These are phyloP conservation scores for Pseudobourletiella spinata DNA, from an alignment of 1,140 invertebrate species.

Conservation along the genomic window DNA sequence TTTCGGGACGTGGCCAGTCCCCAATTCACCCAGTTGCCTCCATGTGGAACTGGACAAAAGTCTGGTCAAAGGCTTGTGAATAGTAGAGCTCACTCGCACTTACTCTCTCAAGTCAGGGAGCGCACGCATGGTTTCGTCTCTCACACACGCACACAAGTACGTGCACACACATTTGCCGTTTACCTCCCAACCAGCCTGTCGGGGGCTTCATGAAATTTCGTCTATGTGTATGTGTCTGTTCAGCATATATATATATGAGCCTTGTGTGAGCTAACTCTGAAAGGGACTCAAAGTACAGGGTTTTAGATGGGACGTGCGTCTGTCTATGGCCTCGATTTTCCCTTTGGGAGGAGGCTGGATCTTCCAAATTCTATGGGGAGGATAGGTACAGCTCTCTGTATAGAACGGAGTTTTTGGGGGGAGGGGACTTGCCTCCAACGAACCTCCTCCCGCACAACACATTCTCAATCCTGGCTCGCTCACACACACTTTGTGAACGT, in stretches of 20 bases:
- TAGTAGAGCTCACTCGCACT: too few relatives aligned
- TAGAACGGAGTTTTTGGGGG: slow-evolving; percentile 19
- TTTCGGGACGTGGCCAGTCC: too few relatives aligned
- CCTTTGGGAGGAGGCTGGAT: slow-evolving; percentile 10
- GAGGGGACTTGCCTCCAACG: slow-evolving; percentile 10
- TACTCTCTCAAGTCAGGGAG: too few relatives aligned
- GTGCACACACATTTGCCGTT: neutral
- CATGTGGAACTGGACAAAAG: too few relatives aligned
- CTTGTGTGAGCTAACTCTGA: too few relatives aligned
- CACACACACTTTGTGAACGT: too few relatives aligned
- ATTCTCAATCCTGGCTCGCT: too few relatives aligned
- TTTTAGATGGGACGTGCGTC: slow-evolving; percentile 8
- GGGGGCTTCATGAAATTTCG: slow-evolving; percentile 20
- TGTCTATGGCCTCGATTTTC: slow-evolving; percentile 10
- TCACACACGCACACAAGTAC: too few relatives aligned
- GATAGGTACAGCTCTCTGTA: neutral
- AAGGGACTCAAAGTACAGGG: slow-evolving; percentile 21
- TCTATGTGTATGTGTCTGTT: neutral
- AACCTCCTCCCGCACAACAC: too few relatives aligned
- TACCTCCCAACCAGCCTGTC: neutral
- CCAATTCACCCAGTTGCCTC: neutral
- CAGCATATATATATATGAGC: neutral
- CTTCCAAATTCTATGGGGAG: slow-evolving; percentile 6
- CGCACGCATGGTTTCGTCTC: too few relatives aligned
- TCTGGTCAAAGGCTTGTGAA: too few relatives aligned